A percentile compares a stretch with the other conserved stretches of the same genome.
These are phyloP conservation scores for Mactra quadrangularis DNA, from an alignment of 1,140 invertebrate genomes.

Conservation along the genomic window DNA sequence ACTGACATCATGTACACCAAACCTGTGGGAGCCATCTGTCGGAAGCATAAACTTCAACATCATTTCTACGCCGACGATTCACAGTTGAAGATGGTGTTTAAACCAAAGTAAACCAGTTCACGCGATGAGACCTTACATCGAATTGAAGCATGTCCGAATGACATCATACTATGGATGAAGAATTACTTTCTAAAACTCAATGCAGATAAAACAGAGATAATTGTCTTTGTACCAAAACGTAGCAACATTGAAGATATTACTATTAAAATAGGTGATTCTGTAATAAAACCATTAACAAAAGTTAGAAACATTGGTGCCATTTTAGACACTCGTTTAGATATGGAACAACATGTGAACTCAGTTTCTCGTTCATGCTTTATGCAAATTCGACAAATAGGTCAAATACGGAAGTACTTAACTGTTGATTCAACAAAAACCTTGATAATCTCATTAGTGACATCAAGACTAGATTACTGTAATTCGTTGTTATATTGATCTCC, in stretches of 20 bases:
- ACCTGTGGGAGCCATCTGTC: slow-evolving; percentile 9
- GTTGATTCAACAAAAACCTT: slow-evolving; percentile 47
- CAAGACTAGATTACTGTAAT: slow-evolving; percentile 57
- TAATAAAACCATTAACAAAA: slow-evolving; percentile 17
- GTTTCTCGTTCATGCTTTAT: not conserved
- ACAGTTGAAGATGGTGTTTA: slow-evolving; percentile 21
- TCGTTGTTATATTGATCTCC: not conserved
- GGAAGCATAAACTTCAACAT: slow-evolving; percentile 25
- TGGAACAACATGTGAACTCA: slow-evolving; percentile 26
- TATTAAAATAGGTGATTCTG: slow-evolving; percentile 13
- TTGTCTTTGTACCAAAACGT: slow-evolving; percentile 11
- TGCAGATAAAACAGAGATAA: slow-evolving; percentile 32
- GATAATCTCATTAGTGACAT: slow-evolving; percentile 51
- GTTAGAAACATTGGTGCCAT: slow-evolving; percentile 9
- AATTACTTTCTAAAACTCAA: slow-evolving; percentile 18
- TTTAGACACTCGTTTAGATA: not conserved
- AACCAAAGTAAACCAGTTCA: not conserved
- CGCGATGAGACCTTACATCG: not conserved
- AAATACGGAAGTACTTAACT: not conserved
- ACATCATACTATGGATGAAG: slow-evolving; percentile 19
- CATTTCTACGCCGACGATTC: slow-evolving; percentile 32
- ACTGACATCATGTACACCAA: slow-evolving; percentile 27
- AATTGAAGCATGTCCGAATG: slow-evolving; percentile 8
- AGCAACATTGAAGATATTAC: slow-evolving; percentile 2
- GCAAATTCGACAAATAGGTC: slow-evolving; percentile 22